Evolutionary conservation across 2,888 invertebrate species (phyloP), one percentile per base, ranked within the genome.

Genomic region (Spisula solida): DNA sequence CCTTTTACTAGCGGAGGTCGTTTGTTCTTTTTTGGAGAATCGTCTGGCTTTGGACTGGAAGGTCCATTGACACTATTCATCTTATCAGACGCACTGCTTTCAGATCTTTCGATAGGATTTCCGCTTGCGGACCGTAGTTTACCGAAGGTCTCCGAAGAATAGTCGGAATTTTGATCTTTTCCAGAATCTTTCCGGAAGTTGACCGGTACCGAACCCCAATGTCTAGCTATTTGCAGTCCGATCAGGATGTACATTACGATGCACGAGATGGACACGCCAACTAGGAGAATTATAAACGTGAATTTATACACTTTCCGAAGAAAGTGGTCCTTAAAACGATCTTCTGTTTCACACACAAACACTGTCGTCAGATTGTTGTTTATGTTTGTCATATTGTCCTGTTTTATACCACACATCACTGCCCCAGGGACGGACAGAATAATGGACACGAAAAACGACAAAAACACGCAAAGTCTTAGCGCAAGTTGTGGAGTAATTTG

Each of bases 221-320:
- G 92, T 25, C 55, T 90, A 31, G 80, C 79, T 48, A 92, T 92
- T 41, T 91, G 90, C 51, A 88, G 66, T 1, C 92, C 92, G 51
- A 92, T 91, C 16, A 91, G 80, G 12, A 92, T 86, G 80, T 92
- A 92, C 91, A 92, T 92, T 18, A 91, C 84, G 6, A 92, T 60
- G 80, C 92, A 91, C 16, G 80, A 55, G 8, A 90, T n/a, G 1
- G 92, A 92, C 2, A 91, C 88, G 31, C 89, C 90, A 12, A 91
- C 85, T 14, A 92, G 81, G 41, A 92, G 84, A 16, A 91, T 41
- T 2, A 90, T 84, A 56, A 92, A 90, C 25, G 84, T 87, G 41
- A 75, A 88, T 81, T 91, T 92, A 86, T 92, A 92, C 25, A 92
- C 80, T 48, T 51, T 60, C n/a, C 92, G 66, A 34, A 90, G 78